Conservation (phyloP, 2,113 vertebrate genomes). For the Saguinus imperator region DNA sequence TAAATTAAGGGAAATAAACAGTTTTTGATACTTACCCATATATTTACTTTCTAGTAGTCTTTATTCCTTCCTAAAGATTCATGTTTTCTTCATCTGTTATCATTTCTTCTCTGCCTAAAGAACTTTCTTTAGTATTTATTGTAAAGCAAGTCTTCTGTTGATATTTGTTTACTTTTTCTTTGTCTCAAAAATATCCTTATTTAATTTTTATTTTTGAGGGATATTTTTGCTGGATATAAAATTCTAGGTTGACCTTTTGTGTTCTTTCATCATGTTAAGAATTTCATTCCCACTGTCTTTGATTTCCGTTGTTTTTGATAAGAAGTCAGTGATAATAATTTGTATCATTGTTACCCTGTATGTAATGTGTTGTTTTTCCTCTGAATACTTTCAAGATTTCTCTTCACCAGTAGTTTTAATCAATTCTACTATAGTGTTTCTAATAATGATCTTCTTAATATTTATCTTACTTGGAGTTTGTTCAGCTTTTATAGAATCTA, state of each 20-base stretch:
- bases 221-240: conserved; percentile 27
- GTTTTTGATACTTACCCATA: neutral
- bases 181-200: neutral
- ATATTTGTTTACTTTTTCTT: conserved; percentile 3
- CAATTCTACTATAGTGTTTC: neutral
- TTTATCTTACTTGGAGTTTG: conserved; percentile 12
- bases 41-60: neutral
- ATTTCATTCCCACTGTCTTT: neutral
- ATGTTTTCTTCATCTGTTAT: neutral
- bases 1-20: neutral
- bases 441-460: neutral
- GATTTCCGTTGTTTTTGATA: neutral
- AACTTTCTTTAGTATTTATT: neutral
- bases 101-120: neutral
- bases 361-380: neutral
- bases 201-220: conserved; percentile 19
- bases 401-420: conserved; percentile 20
- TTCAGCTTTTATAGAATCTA: neutral
- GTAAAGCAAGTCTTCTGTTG: neutral
- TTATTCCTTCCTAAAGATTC: neutral
- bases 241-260: neutral
- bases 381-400: neutral
- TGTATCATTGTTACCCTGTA: neutral
- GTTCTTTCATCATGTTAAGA: neutral
- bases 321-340: neutral